These are phyloP conservation scores for Idaea aversata DNA, from an alignment of 2,888 invertebrate species.

Conservation along the genomic window DNA sequence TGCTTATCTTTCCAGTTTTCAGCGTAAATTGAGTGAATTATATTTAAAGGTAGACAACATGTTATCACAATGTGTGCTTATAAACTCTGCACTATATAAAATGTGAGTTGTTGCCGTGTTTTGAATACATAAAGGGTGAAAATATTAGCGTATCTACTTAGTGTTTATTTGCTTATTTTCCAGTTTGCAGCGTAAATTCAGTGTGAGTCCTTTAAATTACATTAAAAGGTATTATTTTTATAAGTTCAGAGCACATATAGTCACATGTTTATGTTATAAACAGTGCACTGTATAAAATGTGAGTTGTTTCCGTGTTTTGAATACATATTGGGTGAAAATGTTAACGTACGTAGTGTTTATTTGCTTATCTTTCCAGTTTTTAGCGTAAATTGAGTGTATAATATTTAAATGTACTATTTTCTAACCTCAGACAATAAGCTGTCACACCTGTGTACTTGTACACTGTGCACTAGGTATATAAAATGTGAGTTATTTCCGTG, in stretches of 20 bases:
- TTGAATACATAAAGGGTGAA: slow-evolving; percentile 25
- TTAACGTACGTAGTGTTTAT: background rate
- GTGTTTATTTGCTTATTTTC: too few relatives aligned
- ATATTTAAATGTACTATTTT: too few relatives aligned
- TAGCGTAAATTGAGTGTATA: too few relatives aligned
- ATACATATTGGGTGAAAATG: background rate
- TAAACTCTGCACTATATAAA: slow-evolving; percentile 34
- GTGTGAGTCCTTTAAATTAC: too few relatives aligned
- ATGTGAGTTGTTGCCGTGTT: slow-evolving; percentile 24
- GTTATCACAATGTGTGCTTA: slow-evolving; percentile 13
- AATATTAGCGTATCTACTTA: background rate
- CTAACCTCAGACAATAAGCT: background rate
- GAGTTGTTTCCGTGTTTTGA: slow-evolving; percentile 26
- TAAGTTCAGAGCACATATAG: slow-evolving; percentile 22
- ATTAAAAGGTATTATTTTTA: background rate
- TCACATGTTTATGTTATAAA: slow-evolving; percentile 14
- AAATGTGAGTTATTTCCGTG: slow-evolving; percentile 27
- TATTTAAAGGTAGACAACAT: slow-evolving; percentile 22
- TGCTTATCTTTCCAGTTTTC: too few relatives aligned
- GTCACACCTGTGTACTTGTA: slow-evolving; percentile 11
- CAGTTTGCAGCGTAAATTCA: too few relatives aligned
- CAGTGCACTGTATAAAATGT: slow-evolving; percentile 35
- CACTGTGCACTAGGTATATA: slow-evolving; percentile 34
- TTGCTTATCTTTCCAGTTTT: too few relatives aligned
- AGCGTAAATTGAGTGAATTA: slow-evolving; percentile 14